Evolutionary conservation across 2,888 invertebrate species (phyloP), one percentile per base, ranked within the genome.

Genomic region (Geophilus truncorum): DNA sequence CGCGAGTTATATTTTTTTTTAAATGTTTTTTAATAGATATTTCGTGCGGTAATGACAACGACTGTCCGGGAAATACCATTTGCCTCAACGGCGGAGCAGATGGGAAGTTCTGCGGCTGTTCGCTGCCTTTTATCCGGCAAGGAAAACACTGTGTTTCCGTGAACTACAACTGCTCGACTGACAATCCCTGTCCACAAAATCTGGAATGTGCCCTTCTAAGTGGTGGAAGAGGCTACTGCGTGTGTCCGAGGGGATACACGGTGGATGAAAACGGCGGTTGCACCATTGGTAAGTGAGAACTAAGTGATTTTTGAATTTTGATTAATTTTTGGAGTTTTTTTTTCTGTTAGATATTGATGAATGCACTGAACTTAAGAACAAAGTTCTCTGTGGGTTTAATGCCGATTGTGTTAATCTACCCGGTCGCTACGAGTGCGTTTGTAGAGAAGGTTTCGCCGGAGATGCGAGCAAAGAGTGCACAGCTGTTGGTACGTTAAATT

Each of bases 151-250:
- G 84, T 79, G 83, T 84, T 25, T 81, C 84, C 75, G 82, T 83
- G 15, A 83, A 82, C 28, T 81, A 81, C 62, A 84, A 84, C 79
- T 84, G 84, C 36, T 83, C 84, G 9, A 84, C 85, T 23, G 92
- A 92, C 51, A 93, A 93, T 82, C 92, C 92, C 84, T 96, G 96
- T 86, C 94, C 94, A 0, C 90, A 90, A 82, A 95, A 95, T 10
- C 96, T 96, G 0, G 94, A 96, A 85, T 96, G 96, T 85, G 94
- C 96, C 81, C 91, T 93, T 3, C 95, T 96, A 84, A 93, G 95
- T 15, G 94, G 94, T 30, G 94, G 94, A 78, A 93, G 95, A 0
- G 96, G 95, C 86, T 96, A 96, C 86, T 96, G 96, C 85, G 96
- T 96, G 78, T 96, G 96, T 86, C 96, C 96, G 6, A 92, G 93